These are phyloP conservation scores for Xyrichtys novacula DNA, from an alignment of 2,797 vertebrate genomes.

Conservation along the genomic window DNA sequence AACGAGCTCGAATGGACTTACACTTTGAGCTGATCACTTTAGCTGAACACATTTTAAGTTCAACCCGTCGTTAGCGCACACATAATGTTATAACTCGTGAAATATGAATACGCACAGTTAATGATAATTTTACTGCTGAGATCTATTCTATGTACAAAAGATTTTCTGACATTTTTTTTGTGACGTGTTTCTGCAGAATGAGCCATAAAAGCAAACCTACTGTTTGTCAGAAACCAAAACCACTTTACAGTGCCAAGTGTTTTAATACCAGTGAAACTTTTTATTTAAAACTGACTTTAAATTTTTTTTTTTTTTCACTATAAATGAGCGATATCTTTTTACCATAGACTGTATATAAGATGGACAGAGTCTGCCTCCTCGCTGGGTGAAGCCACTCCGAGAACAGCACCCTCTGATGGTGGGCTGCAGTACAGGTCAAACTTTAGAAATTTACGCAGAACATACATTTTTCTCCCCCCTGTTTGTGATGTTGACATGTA, in stretches of 20 bases:
- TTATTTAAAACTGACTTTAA: constrained; percentile 10
- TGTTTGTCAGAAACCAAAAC: neutral
- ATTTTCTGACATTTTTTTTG: neutral
- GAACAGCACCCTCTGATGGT: too few species aligned
- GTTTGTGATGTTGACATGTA: too few species aligned
- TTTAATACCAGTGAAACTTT: constrained; percentile 6
- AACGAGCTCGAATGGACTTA: neutral
- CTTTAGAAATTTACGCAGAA: too few species aligned
- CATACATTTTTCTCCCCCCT: too few species aligned
- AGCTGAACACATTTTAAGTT: neutral
- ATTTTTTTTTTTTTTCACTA: neutral
- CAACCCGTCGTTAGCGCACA: neutral
- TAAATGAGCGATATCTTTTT: constrained; percentile 30
- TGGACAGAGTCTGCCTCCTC: too few species aligned
- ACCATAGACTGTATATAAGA: too few species aligned
- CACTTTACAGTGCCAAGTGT: neutral
- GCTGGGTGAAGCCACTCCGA: too few species aligned
- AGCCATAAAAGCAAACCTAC: neutral
- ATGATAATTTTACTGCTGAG: neutral
- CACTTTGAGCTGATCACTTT: neutral
- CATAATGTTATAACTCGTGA: neutral
- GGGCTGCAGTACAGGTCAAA: too few species aligned
- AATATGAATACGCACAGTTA: neutral
- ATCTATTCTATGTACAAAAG: neutral
- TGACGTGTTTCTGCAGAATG: neutral